These are phyloP conservation scores for Podarcis siculus DNA, from an alignment of 2,797 vertebrate genomes.

Conservation along the genomic window DNA sequence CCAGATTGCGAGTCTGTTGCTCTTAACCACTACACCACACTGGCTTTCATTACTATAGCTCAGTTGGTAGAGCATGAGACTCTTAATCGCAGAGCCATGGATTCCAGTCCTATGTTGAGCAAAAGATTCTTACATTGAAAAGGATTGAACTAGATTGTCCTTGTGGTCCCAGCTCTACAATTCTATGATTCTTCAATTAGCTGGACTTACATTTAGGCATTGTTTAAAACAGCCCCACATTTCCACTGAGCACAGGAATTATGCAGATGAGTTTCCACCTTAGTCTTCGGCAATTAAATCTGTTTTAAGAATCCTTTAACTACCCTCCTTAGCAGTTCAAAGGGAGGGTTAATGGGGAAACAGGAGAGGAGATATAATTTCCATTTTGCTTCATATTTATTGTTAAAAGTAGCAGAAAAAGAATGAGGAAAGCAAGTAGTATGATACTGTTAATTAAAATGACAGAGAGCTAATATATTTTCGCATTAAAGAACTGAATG, in stretches of 20 bases:
- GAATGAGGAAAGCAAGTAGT: conserved; percentile 22
- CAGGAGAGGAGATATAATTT: background rate
- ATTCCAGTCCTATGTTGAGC: no score
- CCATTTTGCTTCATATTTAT: conserved; percentile 33
- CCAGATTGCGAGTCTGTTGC: no score
- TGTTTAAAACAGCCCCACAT: background rate
- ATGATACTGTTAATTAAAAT: conserved; percentile 15
- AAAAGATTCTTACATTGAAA: no score
- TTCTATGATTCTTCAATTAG: background rate
- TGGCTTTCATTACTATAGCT: background rate
- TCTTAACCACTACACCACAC: no score
- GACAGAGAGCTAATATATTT: conserved; percentile 24
- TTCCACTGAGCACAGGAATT: fast-evolving
- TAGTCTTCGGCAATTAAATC: background rate
- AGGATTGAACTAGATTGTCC: no score
- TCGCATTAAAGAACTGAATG: conserved; percentile 36
- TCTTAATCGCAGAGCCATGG: no score
- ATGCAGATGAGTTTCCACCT: background rate
- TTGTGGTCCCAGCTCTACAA: no score
- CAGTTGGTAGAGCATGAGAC: no score
- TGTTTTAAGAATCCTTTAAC: conserved; percentile 21
- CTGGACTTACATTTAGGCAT: background rate
- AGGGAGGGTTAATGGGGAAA: conserved; percentile 49
- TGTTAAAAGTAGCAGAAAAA: conserved; percentile 14
- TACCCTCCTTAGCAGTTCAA: conserved; percentile 32